phyloP scores from a whole-genome alignment of 2,113 vertebrate genomes.

The Xiphorhynchus elegans region DNA sequence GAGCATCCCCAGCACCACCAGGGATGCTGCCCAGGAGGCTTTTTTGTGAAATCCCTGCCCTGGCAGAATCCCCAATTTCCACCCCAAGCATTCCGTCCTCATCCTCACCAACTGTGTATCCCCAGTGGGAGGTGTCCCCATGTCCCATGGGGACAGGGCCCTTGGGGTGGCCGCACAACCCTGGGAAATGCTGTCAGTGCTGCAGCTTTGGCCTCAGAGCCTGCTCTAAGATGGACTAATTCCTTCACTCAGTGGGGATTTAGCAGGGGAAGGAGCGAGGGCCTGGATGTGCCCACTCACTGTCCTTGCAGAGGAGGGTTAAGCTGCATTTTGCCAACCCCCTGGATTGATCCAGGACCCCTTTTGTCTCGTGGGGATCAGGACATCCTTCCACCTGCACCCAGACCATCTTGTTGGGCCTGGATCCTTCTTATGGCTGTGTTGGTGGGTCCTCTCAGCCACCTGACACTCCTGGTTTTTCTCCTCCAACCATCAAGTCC shows the following conservation, averaged over 20 bases:
- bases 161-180: fast-evolving
- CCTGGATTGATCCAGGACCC: background rate
- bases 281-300: background rate
- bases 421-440: fast-evolving
- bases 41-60: background rate
- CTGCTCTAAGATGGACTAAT: background rate
- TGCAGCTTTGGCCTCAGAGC: background rate
- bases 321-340: background rate
- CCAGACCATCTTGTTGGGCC: background rate
- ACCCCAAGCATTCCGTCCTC: background rate
- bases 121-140: background rate
- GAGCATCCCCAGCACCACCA: background rate
- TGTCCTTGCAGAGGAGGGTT: background rate
- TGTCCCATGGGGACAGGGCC: background rate
- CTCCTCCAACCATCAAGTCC: fast-evolving
- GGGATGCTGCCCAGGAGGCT: background rate
- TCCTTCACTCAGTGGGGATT: background rate
- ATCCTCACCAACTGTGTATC: background rate
- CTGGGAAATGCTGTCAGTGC: fast-evolving
- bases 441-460: background rate
- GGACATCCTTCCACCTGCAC: background rate
- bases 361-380: background rate
- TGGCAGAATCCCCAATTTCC: background rate
- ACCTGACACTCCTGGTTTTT: background rate
- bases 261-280: background rate